Percentiles rank a stretch among this genome's conserved stretches.
These are phyloP conservation scores for Anastrepha ludens DNA, from an alignment of 1,140 invertebrate genomes.

Conservation along the genomic window DNA sequence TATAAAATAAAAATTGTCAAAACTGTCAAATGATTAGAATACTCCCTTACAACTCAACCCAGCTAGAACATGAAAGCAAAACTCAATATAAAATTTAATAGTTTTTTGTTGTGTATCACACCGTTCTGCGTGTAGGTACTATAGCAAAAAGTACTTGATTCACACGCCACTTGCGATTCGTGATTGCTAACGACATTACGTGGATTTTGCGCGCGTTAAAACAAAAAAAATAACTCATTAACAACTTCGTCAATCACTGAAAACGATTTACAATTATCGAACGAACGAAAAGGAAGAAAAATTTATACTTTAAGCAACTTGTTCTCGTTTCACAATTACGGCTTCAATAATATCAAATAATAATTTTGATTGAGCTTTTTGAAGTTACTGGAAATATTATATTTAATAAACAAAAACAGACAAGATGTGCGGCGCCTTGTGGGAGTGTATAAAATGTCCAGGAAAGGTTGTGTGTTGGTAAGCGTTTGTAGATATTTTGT, in stretches of 20 bases:
- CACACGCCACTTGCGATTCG: background rate
- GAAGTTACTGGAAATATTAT: background rate
- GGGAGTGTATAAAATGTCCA: slow-evolving; percentile 69
- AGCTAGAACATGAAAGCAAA: too few relatives aligned
- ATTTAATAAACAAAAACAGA: background rate
- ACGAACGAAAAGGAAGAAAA: background rate
- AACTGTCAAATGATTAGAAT: too few relatives aligned
- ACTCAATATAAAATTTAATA: background rate
- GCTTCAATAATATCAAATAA: too few relatives aligned
- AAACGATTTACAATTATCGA: background rate
- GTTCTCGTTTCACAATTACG: too few relatives aligned
- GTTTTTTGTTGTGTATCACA: background rate
- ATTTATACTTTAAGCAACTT: background rate
- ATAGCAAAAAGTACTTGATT: background rate
- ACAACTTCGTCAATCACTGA: background rate
- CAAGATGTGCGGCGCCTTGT: slow-evolving; percentile 68
- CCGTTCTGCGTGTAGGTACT: too few relatives aligned
- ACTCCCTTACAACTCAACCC: too few relatives aligned
- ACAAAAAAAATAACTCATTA: background rate
- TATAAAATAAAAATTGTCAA: too few relatives aligned
- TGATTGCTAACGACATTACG: slow-evolving; percentile 22
- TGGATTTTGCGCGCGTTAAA: background rate
- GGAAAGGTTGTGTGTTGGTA: slow-evolving; percentile 71
- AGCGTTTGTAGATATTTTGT: too few relatives aligned
- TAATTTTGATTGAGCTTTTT: background rate